A percentile compares a stretch with the other conserved stretches of the same genome.
Evolutionary conservation across 2,113 vertebrate species (phyloP).

Genomic region (Gymnocephalus cernua): DNA sequence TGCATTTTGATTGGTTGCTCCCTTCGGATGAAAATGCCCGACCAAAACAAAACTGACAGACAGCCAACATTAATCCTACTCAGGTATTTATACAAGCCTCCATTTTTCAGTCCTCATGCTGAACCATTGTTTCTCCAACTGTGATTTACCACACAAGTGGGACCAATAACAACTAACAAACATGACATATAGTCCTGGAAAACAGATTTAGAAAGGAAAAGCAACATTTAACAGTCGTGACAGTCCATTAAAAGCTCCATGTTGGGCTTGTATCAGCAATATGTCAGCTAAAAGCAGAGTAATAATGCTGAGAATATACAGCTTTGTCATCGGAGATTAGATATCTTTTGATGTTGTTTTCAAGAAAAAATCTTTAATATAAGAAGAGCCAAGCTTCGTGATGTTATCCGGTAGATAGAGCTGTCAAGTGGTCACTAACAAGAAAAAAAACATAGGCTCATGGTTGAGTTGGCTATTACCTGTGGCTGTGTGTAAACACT

Average conservation of each 20-base stretch:
- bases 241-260: conserved; percentile 39
- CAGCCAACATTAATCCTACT: conserved; percentile 52
- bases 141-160: conserved; percentile 62
- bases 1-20: conserved; percentile 24
- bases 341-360: conserved; percentile 41
- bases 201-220: conserved; percentile 56
- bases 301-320: conserved; percentile 22
- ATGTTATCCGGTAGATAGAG: conserved; percentile 40
- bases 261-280: conserved; percentile 28
- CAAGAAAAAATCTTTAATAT: conserved; percentile 30
- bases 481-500: conserved; percentile 46
- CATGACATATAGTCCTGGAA: conserved; percentile 52
- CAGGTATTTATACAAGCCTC: conserved; percentile 52
- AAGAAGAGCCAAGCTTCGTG: not conserved
- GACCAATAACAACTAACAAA: conserved; percentile 65
- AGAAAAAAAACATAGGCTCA: conserved; percentile 47
- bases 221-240: conserved; percentile 37
- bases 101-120: conserved; percentile 49
- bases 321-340: conserved; percentile 47
- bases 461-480: conserved; percentile 51
- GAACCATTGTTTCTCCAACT: conserved; percentile 45
- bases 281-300: conserved; percentile 24
- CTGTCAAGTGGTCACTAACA: conserved; percentile 45
- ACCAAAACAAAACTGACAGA: conserved; percentile 52
- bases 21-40: conserved; percentile 9